Conservation (phyloP, 2,797 vertebrate genomes). For the Synanceia verrucosa region DNA sequence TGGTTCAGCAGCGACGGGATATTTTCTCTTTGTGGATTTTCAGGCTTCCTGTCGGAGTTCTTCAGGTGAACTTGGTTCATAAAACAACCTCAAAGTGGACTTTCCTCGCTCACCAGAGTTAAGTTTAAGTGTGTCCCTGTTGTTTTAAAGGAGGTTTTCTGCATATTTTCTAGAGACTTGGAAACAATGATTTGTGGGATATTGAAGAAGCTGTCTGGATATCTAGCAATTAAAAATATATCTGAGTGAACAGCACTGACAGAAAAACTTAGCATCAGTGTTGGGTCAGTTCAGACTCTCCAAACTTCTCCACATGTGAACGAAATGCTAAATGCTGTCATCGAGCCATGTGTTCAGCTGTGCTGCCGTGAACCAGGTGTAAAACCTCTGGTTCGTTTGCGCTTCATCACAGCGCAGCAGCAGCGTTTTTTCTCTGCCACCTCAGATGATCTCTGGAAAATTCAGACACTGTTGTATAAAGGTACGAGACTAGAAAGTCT, state of each 20-base stretch:
- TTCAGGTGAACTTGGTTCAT: background rate
- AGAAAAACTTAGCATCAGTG: background rate
- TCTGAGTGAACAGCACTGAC: background rate
- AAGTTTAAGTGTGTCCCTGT: too few species aligned
- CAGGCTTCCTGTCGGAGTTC: background rate
- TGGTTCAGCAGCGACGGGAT: background rate
- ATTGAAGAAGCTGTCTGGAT: too few species aligned
- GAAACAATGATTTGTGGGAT: too few species aligned
- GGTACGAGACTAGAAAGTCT: background rate
- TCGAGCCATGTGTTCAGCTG: background rate
- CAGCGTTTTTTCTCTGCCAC: background rate
- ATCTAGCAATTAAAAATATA: too few species aligned
- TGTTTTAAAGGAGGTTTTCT: background rate
- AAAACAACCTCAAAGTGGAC: background rate
- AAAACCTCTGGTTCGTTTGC: background rate
- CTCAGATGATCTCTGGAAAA: background rate
- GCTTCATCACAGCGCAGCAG: too few species aligned
- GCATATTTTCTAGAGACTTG: background rate
- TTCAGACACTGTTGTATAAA: background rate
- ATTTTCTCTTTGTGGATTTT: background rate
- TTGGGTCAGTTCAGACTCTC: background rate
- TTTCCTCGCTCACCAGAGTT: background rate
- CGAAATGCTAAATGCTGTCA: background rate
- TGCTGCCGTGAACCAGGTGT: background rate
- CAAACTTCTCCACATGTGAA: constrained; percentile 1